Base-by-base conservation (phyloP, 2,888 invertebrate species). In the Trichopoda pennipes region DNA sequence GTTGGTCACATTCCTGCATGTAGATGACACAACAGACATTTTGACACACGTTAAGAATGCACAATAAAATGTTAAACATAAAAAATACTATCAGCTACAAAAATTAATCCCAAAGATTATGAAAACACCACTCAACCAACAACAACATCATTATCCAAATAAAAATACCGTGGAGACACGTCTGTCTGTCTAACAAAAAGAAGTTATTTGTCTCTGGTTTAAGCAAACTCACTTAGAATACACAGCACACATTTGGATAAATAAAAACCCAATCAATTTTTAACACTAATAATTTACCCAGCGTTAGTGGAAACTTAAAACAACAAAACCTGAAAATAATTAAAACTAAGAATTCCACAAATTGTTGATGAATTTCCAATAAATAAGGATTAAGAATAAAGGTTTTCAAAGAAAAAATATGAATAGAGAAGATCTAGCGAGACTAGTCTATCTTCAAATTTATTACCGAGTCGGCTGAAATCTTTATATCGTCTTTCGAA, bases 11-110 rank as follows among this genome's bases (percentile, higher is more conserved):
- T 81, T 72, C 61, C 66, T 68, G 51, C 81, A 77, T 53, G 76
- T 58, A 61, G 72, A 68, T 81, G 76, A 77, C 73, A 78, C 56
- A 38, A 56, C 64, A 72, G 69, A 64, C 69, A 77, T 73, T 47
- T 73, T 64, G 77, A 81, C 81, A 81, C 77, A 81, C 77, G 69
- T 66, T 76, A n/a, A 56, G 49, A 60, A 70, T 76, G 63, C 63
- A 68, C 68, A 56, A 60, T 4, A 58, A n/a, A 66, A 66, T 66
- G 49, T 60, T 28, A 53, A 73, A 72, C 38, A 61, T 32, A 53
- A 23, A 61, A 17, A 61, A 35, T 42, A 49, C n/a, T 28, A 35
- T 10, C 49, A 42, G 58, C 51, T 16, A 44, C 8, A 76, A 60
- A 68, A 68, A 32, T 61, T 69, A 69, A 69, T 61, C 61, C 61